Conservation (phyloP, 2,113 vertebrate genomes). For the Scytalopus superciliaris region DNA sequence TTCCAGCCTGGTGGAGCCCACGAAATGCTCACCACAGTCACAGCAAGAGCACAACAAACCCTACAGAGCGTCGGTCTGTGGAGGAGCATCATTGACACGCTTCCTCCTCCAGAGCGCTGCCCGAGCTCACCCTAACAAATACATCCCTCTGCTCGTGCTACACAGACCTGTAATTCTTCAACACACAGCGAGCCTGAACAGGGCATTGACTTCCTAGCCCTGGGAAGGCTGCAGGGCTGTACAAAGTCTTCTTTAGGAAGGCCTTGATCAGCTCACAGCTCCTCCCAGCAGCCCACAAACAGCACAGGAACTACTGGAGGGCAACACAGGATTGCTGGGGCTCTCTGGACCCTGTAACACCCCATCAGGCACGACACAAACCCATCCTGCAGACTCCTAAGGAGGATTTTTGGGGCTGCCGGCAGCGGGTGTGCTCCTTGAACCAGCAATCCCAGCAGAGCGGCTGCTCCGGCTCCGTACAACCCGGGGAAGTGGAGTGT, state of each 20-base stretch:
- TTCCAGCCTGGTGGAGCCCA: not conserved
- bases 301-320: not conserved
- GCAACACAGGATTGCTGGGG: not conserved
- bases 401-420: not conserved
- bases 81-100: accelerated
- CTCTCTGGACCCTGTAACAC: not conserved
- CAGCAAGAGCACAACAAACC: not conserved
- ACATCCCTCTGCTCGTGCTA: not conserved
- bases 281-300: not conserved
- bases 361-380: not conserved
- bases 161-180: not conserved
- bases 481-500: not conserved
- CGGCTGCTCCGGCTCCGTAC: not conserved
- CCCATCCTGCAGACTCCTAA: not conserved
- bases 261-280: accelerated
- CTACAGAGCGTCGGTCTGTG: accelerated
- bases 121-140: not conserved
- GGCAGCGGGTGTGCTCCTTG: not conserved
- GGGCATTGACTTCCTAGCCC: not conserved
- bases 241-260: not conserved
- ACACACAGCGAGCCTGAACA: not conserved
- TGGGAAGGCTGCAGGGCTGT: not conserved
- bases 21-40: accelerated
- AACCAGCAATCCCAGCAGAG: not conserved
- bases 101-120: accelerated